Conservation (phyloP, 2,113 vertebrate genomes). For the Euleptes europaea region DNA sequence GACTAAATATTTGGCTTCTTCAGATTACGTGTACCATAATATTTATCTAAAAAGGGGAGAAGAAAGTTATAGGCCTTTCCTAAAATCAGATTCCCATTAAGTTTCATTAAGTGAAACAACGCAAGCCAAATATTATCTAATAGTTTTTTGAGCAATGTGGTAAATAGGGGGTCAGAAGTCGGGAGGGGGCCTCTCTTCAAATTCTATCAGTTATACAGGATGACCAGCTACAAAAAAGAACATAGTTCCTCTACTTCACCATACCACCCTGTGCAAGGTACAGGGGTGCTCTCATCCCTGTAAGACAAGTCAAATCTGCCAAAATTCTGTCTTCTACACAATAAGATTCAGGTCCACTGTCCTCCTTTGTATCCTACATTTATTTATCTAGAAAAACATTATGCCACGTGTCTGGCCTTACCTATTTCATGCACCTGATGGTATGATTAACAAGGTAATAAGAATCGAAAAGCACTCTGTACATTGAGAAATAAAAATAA, state of each 20-base stretch:
- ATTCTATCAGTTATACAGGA: neutral
- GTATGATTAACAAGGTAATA: neutral
- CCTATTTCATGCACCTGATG: neutral
- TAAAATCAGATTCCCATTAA: conserved; percentile 25
- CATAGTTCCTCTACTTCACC: neutral
- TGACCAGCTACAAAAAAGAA: neutral
- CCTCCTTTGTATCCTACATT: neutral
- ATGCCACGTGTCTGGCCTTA: neutral
- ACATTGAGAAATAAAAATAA: neutral
- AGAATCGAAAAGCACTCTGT: neutral
- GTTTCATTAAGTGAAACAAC: conserved; percentile 24
- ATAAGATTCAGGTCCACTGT: neutral
- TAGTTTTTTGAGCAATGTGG: neutral
- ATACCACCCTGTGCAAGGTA: neutral
- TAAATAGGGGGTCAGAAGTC: neutral
- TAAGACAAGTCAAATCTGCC: neutral
- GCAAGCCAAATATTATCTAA: neutral
- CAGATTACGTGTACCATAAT: neutral
- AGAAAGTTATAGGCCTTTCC: neutral
- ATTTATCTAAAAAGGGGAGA: neutral
- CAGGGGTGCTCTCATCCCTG: neutral
- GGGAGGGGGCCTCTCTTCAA: neutral
- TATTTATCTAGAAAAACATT: no score
- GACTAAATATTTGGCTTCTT: neutral
- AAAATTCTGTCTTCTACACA: neutral